phyloP scores from a whole-genome alignment of 2,797 vertebrate genomes.

The Ctenopoma multispine region DNA sequence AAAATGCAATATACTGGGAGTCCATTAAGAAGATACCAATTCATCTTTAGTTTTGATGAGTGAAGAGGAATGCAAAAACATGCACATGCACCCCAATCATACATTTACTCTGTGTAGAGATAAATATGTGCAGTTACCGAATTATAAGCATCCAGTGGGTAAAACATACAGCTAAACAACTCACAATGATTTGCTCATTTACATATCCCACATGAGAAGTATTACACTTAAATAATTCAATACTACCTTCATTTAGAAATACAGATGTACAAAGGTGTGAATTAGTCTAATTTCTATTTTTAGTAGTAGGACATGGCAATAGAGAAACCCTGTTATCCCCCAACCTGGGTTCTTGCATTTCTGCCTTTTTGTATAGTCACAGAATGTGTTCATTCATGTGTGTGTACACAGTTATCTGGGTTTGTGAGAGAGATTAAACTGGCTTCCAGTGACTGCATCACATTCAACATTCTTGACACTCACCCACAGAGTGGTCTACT shows the following conservation, averaged over 20 bases:
- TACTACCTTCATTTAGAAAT: conserved; percentile 5
- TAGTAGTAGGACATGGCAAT: background rate
- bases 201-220: conserved; percentile 35
- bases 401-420: background rate
- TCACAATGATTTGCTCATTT: conserved; percentile 50
- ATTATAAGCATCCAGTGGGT: conserved; percentile 30
- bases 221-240: conserved; percentile 29
- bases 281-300: background rate
- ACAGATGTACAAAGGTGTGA: background rate
- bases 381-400: conserved; percentile 8
- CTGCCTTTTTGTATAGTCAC: background rate
- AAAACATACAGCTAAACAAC: conserved; percentile 42
- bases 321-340: background rate
- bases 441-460: too few relatives aligned
- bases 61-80: conserved; percentile 19
- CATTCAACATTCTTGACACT: too few relatives aligned
- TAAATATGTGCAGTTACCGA: conserved; percentile 31
- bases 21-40: conserved; percentile 8
- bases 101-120: conserved; percentile 20
- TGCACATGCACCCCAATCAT: conserved; percentile 2
- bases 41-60: conserved; percentile 6
- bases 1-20: background rate
- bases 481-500: too few relatives aligned
- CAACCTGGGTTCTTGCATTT: background rate
- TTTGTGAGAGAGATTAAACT: conserved; percentile 11